Conservation (phyloP, 2,888 invertebrate species). For the Osmoderma eremita region DNA sequence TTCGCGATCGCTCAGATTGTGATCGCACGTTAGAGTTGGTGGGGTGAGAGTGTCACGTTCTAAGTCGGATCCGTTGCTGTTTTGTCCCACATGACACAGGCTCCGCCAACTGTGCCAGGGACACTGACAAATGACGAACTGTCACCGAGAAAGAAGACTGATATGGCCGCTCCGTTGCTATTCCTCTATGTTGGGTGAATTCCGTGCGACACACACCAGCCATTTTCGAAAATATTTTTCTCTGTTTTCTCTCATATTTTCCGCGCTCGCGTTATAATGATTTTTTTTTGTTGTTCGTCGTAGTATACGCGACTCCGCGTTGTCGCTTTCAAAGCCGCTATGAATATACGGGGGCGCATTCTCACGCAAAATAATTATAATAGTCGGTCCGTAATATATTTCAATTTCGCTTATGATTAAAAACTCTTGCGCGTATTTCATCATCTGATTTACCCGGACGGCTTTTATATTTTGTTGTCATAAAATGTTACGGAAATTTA, state of each 20-base stretch:
- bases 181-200: constrained; percentile 62
- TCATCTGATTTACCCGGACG: constrained; percentile 10
- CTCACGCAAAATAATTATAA: constrained; percentile 62
- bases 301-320: constrained; percentile 46
- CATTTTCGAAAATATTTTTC: constrained; percentile 61
- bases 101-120: constrained; percentile 65
- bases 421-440: constrained; percentile 38
- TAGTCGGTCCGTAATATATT: constrained; percentile 60
- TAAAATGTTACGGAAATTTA: too few relatives aligned
- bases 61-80: constrained; percentile 62
- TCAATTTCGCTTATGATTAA: constrained; percentile 58
- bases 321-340: constrained; percentile 56
- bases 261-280: constrained; percentile 48
- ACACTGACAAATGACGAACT: constrained; percentile 68
- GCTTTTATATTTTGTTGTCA: too few relatives aligned
- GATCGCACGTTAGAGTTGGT: constrained; percentile 48
- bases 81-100: constrained; percentile 65
- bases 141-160: constrained; percentile 67
- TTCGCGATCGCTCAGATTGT: constrained; percentile 59
- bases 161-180: constrained; percentile 64
- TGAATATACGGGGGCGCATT: constrained; percentile 59
- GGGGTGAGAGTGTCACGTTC: constrained; percentile 56
- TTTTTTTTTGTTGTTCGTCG: constrained; percentile 53
- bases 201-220: constrained; percentile 59
- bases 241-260: constrained; percentile 56